These are phyloP conservation scores for Cydia amplana DNA, from an alignment of 1,140 invertebrate genomes.

Conservation along the genomic window DNA sequence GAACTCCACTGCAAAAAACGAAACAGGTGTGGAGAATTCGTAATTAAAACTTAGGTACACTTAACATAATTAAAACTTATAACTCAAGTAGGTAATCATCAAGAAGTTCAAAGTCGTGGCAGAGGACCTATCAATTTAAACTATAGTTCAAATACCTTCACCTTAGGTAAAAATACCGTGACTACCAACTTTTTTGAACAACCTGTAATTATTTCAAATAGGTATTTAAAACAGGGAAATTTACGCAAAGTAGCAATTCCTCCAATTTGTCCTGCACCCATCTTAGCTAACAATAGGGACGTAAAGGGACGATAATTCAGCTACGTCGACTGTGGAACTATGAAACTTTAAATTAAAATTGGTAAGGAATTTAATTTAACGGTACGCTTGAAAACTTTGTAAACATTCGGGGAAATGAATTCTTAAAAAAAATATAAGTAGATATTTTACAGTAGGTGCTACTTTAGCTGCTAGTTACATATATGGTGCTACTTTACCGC, in stretches of 20 bases:
- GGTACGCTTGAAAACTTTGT: background rate
- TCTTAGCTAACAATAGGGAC: constrained; percentile 37
- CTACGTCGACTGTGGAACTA: background rate
- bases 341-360: constrained; percentile 8
- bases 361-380: constrained; percentile 21
- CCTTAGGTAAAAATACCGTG: background rate
- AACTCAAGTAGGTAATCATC: no score
- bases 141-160: no score
- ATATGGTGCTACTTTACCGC: no score
- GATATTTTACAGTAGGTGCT: no score
- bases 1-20: constrained; percentile 61
- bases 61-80: no score
- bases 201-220: background rate
- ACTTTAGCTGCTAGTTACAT: no score
- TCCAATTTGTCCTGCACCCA: constrained; percentile 72
- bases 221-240: constrained; percentile 32
- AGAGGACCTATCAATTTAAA: no score
- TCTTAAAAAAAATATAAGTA: background rate
- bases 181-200: constrained; percentile 12
- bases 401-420: constrained; percentile 5
- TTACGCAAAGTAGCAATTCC: constrained; percentile 68
- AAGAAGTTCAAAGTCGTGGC: no score
- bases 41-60: background rate
- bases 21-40: background rate
- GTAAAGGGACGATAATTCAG: background rate